Evolutionary conservation across 2,888 invertebrate species (phyloP), one percentile per base, ranked within the genome.

Genomic region (Rhingia rostrata): DNA sequence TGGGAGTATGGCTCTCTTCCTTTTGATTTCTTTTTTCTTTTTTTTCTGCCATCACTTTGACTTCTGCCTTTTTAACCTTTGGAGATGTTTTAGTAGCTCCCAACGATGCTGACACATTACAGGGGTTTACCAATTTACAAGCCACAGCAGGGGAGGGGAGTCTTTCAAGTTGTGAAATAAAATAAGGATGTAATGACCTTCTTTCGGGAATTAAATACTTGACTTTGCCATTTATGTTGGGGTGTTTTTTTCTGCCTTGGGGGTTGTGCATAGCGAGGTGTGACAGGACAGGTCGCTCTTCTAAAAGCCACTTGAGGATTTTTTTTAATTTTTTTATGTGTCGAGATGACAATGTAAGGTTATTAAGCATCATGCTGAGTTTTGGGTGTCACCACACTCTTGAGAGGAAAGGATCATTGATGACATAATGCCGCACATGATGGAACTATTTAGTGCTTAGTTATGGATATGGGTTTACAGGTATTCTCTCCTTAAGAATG

Each of bases 181-280:
- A 69, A 63, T 83, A 58, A 78, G 61, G 73, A 79, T 73, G 83
- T 69, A 83, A 73, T 79, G 83, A 79, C 83, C 83, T 83, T 83
- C 83, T 83, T 83, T 53, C 35, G 69, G 73, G 79, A 83, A 79
- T 83, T 79, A 83, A 83, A 63, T 73, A 69, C 83, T 83, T 83
- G 79, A 79, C 79, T 79, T 78, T 79, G 78, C 37, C 67, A 67
- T 61, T 66, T 82, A 45, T 32, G 56, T 30, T 32, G 12, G 53
- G 61, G 41, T 53, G 35, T 7, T 33, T 3, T 53, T 54, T 66
- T 6, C 22, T n/a, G 6, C 12, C 35, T 39, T 51, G 1, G 7
- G 30, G 39, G 10, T 14, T 9, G 14, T 35, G n/a, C 7, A n/a
- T 39, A 9, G 22, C 9, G 33, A 33, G 45, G 45, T 30, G 12